phyloP scores from a whole-genome alignment of 1,140 invertebrate genomes.

The Polypedilum pembai region DNA sequence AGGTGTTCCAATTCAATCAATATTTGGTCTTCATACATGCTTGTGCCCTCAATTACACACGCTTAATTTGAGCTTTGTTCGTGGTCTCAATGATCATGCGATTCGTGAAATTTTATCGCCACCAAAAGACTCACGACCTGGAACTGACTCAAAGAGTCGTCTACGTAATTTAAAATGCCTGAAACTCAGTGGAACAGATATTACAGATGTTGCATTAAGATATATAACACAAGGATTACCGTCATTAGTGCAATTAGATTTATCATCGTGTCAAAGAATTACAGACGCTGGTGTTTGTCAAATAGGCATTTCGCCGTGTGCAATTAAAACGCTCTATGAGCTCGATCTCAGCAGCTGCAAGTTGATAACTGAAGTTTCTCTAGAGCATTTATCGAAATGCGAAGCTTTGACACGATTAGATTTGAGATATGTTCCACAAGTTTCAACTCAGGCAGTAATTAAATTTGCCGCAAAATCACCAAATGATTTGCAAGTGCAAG shows the following conservation, averaged over 20 bases:
- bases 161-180: conserved; percentile 68
- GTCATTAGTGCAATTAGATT: conserved; percentile 62
- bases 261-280: conserved; percentile 77
- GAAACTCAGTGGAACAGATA: conserved; percentile 74
- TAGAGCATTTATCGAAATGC: conserved; percentile 64
- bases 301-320: conserved; percentile 51
- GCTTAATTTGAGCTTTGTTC: conserved; percentile 73
- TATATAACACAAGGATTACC: conserved; percentile 71
- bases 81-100: conserved; percentile 71
- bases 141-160: conserved; percentile 72
- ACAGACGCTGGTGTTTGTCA: conserved; percentile 84
- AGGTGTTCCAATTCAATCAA: conserved; percentile 70
- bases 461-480: conserved; percentile 70
- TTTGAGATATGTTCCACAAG: conserved; percentile 64
- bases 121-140: conserved; percentile 75
- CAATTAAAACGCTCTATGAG: conserved; percentile 45
- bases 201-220: conserved; percentile 78
- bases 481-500: conserved; percentile 64
- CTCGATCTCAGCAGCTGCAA: conserved; percentile 75
- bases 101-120: conserved; percentile 76
- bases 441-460: conserved; percentile 67
- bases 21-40: conserved; percentile 73
- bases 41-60: conserved; percentile 71
- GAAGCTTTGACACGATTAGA: conserved; percentile 58
- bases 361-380: conserved; percentile 68